Evolutionary conservation across 1,140 invertebrate genomes (phyloP), one percentile per base, ranked within the genome.

Genomic region (Bombus haemorrhoidalis): DNA sequence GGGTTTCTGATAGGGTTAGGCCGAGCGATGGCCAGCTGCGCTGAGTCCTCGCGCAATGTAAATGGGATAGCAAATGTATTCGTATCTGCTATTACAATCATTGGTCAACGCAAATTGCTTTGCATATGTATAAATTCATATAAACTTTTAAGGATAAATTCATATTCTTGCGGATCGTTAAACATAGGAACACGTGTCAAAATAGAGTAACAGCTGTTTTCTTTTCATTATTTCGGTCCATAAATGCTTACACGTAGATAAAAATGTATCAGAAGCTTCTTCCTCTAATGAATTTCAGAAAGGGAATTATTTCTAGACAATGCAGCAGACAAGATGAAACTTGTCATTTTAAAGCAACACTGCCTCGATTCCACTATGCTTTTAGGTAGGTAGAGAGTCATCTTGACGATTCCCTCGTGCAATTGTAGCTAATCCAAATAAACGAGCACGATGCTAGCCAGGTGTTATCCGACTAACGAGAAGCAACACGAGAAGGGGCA

Each of bases 391-490:
- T 18, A 32, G n/a, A 32, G 32, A 66, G 64, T 66, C 64, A 66
- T 13, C 69, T n/a, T 13, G 22, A n/a, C 37, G 13, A 72, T 72
- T 41, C 37, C 13, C 9, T 28, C 28, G 71, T 64, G 59, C 80
- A 88, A 83, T 86, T 80, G 81, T 68, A 74, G 53, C n/a, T 43
- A 22, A 32, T 62, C 53, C 57, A 89, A 89, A 86, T 80, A 89
- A 79, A 83, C 72, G 73, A 53, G 25, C 66, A 68, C 72, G 47
- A 74, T 53, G 41, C 73, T 62, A 80, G 84, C 69, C 84, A 86
- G 84, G 88, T 86, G 88, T 83, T 86, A 76, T 39, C 74, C 75
- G 39, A 43, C 66, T 90, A 90, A 90, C 88, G 88, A 89, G 87
- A 69, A 89, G 85, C 84, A 89, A 83, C 87, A 86, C 87, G 88